Evolutionary conservation across 2,797 vertebrate species (phyloP), one percentile per base, ranked within the genome.

Genomic region (Chromis chromis): DNA sequence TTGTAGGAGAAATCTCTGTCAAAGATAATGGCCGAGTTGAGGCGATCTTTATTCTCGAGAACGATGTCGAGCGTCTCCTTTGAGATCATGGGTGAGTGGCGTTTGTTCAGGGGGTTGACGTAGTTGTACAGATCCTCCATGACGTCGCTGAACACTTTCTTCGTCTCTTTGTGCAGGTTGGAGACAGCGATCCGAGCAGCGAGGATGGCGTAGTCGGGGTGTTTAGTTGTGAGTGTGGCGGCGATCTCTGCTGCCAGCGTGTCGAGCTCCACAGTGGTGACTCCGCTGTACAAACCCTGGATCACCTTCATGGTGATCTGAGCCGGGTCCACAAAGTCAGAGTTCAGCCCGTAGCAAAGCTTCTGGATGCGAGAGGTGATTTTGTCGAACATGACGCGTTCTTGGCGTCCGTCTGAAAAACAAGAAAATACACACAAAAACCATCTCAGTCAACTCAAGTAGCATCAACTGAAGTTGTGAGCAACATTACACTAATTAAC

Each of bases 251-350:
- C 97, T 0, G 98, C 98, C 86, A 99, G 85, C 0, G 98, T 99
- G 82, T 99, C 98, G 36, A 99, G 92, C 83, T 99, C 98, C 64
- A 99, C 96, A 0, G 98, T 99, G 14, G 97, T 99, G 46, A 99
- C 98, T 0, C 98, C 98, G 0, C 94, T 99, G 89, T 99, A 99
- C 36, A 99, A 88, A 52, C 97, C 98, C 86, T 99, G 97, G 61
- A 99, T 99, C 77, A 99, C 98, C 82, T 99, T 99, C 98, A 99
- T 99, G 0, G 98, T 99, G 64, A 99, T 99, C 91, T 99, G 98
- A 4, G 97, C 95, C 0, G 98, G 97, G 70, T 99, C 98, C n/a
- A 99, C 97, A n/a, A 99, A 99, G 66, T 99, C 98, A 0, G 95
- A 74, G 21, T 98, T 99, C 76, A 99, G 96, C 8, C 98, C 97